These are phyloP conservation scores for Lampris megalopsis DNA, from an alignment of 2,113 vertebrate genomes.

Conservation along the genomic window DNA sequence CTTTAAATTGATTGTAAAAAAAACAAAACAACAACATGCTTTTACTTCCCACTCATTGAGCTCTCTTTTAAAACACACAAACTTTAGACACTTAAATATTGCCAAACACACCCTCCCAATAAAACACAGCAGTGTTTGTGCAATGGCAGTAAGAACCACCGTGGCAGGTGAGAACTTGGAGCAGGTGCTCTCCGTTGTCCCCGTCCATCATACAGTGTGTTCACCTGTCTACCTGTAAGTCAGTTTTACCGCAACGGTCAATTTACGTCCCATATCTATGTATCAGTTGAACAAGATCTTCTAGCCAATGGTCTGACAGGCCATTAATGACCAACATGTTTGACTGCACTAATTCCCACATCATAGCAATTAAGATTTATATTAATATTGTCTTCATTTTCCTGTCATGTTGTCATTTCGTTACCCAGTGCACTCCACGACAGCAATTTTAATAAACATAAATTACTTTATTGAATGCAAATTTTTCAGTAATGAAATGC, in stretches of 20 bases:
- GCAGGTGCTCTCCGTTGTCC: conserved; percentile 76
- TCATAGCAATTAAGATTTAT: neutral
- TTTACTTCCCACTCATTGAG: neutral
- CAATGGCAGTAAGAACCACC: conserved; percentile 54
- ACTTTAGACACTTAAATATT: neutral
- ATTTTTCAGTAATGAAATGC: conserved; percentile 64
- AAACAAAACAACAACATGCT: neutral
- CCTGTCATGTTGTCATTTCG: neutral
- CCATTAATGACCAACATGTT: conserved; percentile 23
- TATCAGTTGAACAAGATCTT: conserved; percentile 23
- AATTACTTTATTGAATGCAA: conserved; percentile 86
- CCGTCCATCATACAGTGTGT: conserved; percentile 56
- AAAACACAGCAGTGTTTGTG: conserved; percentile 63
- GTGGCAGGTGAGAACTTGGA: conserved; percentile 73
- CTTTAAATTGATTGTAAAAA: conserved; percentile 18
- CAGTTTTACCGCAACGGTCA: conserved; percentile 30
- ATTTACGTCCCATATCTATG: conserved; percentile 16
- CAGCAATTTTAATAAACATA: conserved; percentile 79
- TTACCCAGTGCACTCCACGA: neutral
- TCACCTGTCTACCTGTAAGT: conserved; percentile 73
- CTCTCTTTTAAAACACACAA: conserved; percentile 11
- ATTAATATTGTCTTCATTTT: neutral
- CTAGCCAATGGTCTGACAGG: conserved; percentile 70
- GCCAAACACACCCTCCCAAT: neutral
- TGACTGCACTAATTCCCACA: neutral